These are phyloP conservation scores for Musca domestica DNA, from an alignment of 1,140 invertebrate species.

Conservation along the genomic window DNA sequence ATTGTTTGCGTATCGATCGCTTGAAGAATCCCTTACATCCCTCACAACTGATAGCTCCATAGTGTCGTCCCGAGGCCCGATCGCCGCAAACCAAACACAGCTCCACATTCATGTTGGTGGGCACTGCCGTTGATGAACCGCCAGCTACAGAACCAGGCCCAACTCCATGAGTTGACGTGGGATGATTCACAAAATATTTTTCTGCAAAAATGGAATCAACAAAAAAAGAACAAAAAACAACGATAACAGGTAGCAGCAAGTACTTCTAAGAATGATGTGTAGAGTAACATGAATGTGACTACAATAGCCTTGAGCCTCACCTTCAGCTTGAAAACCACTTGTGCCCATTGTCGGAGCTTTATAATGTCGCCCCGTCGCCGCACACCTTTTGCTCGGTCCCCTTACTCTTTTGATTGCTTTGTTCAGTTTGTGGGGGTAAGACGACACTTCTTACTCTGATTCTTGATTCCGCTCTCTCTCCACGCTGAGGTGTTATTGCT, in stretches of 20 bases:
- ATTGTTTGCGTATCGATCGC: conserved; percentile 87
- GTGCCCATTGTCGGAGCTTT: conserved; percentile 37
- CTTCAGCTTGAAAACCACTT: conserved; percentile 48
- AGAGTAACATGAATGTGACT: conserved; percentile 29
- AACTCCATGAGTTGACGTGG: conserved; percentile 27
- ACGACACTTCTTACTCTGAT: too few relatives aligned
- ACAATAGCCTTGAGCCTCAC: conserved; percentile 31
- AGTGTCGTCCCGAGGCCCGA: conserved; percentile 88
- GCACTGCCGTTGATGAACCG: conserved; percentile 22
- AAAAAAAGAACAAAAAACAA: not conserved
- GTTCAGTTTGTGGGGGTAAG: too few relatives aligned
- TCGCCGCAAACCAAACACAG: conserved; percentile 93
- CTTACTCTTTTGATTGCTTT: not conserved
- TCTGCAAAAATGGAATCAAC: conserved; percentile 33
- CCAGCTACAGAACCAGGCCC: conserved; percentile 24
- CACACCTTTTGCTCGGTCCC: not conserved
- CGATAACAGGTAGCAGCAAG: not conserved
- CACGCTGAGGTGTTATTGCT: not conserved
- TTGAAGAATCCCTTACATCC: conserved; percentile 94
- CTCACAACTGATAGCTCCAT: conserved; percentile 92
- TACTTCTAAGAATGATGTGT: conserved; percentile 11
- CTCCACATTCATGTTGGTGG: conserved; percentile 62
- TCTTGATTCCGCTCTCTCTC: not conserved
- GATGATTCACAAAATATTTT: conserved; percentile 37
- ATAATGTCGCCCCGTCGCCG: not conserved